phyloP scores from a whole-genome alignment of 2,888 invertebrate species.

The Trachelus iudaicus region DNA sequence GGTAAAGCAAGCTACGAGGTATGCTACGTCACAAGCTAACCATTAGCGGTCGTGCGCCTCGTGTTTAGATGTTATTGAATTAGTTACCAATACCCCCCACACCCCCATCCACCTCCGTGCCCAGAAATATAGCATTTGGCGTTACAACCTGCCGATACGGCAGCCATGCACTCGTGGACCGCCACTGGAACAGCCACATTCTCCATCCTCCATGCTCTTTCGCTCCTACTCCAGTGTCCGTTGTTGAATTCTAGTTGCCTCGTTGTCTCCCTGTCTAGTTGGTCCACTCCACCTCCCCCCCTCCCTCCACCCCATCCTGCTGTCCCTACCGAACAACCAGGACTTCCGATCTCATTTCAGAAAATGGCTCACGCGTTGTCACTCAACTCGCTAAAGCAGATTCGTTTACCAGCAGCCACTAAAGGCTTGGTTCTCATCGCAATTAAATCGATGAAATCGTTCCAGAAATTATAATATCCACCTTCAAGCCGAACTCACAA shows the following conservation, averaged over 20 bases:
- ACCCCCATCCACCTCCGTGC: no score
- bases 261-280: neutral
- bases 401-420: neutral
- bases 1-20: neutral
- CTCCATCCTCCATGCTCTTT: neutral
- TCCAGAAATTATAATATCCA: neutral
- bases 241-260: neutral
- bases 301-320: no score
- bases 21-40: slow-evolving; percentile 40
- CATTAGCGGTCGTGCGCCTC: slow-evolving; percentile 46
- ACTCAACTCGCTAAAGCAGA: neutral
- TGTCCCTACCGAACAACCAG: neutral
- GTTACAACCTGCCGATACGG: neutral
- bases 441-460: neutral
- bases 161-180: neutral
- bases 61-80: slow-evolving; percentile 53
- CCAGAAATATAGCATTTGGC: neutral
- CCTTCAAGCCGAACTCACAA: neutral
- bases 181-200: neutral
- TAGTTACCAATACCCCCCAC: slow-evolving; percentile 39
- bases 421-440: neutral
- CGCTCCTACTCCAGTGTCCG: neutral
- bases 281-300: neutral
- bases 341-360: neutral
- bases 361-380: neutral